These are phyloP conservation scores for Celastrina argiolus DNA, from an alignment of 2,888 invertebrate species.

Conservation along the genomic window DNA sequence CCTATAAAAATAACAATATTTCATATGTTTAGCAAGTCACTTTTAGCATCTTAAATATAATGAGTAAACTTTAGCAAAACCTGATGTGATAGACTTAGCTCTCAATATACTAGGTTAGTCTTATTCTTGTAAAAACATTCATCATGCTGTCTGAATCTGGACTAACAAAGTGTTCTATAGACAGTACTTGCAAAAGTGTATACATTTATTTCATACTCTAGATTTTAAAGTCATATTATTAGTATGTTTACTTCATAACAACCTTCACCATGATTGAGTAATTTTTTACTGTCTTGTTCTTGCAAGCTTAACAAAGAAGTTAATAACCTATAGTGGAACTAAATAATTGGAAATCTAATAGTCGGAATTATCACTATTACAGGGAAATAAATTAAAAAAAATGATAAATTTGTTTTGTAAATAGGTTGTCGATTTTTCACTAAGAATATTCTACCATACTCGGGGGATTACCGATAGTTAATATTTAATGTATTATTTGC, in stretches of 20 bases:
- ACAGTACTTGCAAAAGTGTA: background rate
- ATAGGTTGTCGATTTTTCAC: background rate
- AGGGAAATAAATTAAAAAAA: too few relatives aligned
- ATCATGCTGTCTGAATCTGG: background rate
- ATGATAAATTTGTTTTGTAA: too few relatives aligned
- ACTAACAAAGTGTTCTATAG: background rate
- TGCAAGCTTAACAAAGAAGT: background rate
- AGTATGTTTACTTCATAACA: background rate
- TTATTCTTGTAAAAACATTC: too few relatives aligned
- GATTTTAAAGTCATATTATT: background rate
- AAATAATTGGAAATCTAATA: background rate
- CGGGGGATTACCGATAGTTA: background rate
- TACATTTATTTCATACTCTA: background rate
- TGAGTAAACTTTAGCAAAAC: background rate
- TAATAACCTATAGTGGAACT: background rate
- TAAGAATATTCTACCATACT: background rate
- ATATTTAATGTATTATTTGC: background rate
- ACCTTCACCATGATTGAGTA: background rate
- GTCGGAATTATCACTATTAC: too few relatives aligned
- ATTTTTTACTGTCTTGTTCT: background rate
- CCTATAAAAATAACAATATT: slow-evolving; percentile 31
- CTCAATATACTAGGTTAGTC: background rate
- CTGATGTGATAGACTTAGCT: background rate
- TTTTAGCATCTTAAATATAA: background rate
- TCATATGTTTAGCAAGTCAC: background rate